phyloP scores from a whole-genome alignment of 2,797 vertebrate species.

The Sphenopsis melanotis region DNA sequence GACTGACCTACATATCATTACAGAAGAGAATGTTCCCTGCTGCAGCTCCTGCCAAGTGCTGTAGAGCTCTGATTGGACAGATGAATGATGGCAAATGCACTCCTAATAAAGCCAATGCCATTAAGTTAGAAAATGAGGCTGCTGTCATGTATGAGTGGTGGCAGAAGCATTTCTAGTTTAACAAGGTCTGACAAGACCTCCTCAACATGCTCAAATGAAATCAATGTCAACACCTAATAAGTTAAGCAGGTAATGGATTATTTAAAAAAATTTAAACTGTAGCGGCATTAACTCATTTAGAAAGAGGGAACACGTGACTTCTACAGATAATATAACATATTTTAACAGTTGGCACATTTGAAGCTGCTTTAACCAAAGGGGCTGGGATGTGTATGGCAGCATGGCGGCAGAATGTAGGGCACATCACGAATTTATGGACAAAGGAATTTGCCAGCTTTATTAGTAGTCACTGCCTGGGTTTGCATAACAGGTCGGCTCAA shows the following conservation, averaged over 20 bases:
- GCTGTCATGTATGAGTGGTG: constrained; percentile 52
- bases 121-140: constrained; percentile 58
- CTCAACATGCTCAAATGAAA: constrained; percentile 43
- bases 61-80: constrained; percentile 43
- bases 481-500: constrained; percentile 1
- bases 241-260: constrained; percentile 60
- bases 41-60: constrained; percentile 43
- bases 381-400: neutral
- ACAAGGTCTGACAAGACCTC: constrained; percentile 54
- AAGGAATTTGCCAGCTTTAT: constrained; percentile 41
- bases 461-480: constrained; percentile 7
- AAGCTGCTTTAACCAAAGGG: constrained; percentile 40
- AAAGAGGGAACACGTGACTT: neutral
- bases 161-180: constrained; percentile 55
- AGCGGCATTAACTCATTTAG: constrained; percentile 27
- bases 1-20: constrained; percentile 66
- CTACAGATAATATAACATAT: constrained; percentile 33
- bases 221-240: constrained; percentile 55
- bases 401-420: constrained; percentile 41
- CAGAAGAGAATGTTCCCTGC: constrained; percentile 27
- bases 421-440: neutral
- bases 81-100: constrained; percentile 42
- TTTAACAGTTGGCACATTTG: constrained; percentile 44
- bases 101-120: constrained; percentile 38
- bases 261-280: constrained; percentile 20